Base-by-base conservation (phyloP, 2,797 vertebrate species). In the Petrocephalus sullivani region DNA sequence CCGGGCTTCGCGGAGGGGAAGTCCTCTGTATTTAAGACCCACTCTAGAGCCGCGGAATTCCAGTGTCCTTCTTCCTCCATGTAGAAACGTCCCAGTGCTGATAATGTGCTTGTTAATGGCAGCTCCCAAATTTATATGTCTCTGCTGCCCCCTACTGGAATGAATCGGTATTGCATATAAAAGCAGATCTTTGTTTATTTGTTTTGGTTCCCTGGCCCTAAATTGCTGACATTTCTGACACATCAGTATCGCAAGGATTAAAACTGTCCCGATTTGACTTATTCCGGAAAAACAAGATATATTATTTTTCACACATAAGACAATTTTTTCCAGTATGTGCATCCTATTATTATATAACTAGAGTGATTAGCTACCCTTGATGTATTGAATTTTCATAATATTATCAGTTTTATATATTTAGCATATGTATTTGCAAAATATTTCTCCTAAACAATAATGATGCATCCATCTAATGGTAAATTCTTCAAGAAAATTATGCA, bases 71-170 rank as follows among this genome's bases (percentile, higher is more conserved):
- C 28, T 54, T 12, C 28, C 84, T 53, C 84, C 56, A 6, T 54
- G 54, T 23, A 87, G 16, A 46, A 86, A 9, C 28, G 23, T 86
- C 58, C 54, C 56, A 86, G 84, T 86, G 54, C 4, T 64, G 21
- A 58, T 57, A 61, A 64, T 23, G 60, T 51, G 57, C 1, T 64
- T 49, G 9, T 49, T 64, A 41, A 64, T 14, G 12, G 21, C n/a
- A 67, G 8, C 16, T 7, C 53, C 21, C 9, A 12, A 8, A 37
- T 87, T 14, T 87, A 5, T 9, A 53, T 82, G 54, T 53, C 71
- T 64, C 71, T 58, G 78, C 5, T 85, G 4, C 88, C 88, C 81
- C 85, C 88, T 89, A 64, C 88, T 89, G 88, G 88, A 37, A 8
- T 49, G 46, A 87, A 53, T 28, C 37, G 19, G n/a, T 21, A 89